phyloP scores from a whole-genome alignment of 1,140 invertebrate species.

The Zaprionus vittiger region DNA sequence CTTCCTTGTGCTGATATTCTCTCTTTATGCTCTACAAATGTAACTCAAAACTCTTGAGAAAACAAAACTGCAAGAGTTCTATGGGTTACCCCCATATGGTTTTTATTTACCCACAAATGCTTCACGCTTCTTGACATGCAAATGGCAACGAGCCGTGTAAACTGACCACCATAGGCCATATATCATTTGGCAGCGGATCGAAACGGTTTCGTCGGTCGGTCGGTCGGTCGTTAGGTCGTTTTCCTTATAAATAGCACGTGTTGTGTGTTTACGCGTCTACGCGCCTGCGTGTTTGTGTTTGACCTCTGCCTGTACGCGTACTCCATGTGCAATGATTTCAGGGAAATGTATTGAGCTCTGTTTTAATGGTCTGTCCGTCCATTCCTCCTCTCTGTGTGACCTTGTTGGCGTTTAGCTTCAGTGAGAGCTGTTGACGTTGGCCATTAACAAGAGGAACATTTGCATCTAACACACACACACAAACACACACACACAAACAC shows the following conservation, averaged over 20 bases:
- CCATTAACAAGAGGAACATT: conserved; percentile 50
- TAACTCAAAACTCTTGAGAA: neutral
- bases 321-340: conserved; percentile 71
- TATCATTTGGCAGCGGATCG: conserved; percentile 49
- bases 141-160: conserved; percentile 74
- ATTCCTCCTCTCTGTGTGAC: conserved; percentile 47
- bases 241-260: conserved; percentile 79
- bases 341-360: conserved; percentile 54
- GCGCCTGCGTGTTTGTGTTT: conserved; percentile 38
- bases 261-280: conserved; percentile 45
- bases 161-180: conserved; percentile 62
- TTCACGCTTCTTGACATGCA: conserved; percentile 72
- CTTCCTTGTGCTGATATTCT: no score
- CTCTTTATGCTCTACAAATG: neutral
- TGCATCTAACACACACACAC: neutral
- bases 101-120: conserved; percentile 70
- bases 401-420: conserved; percentile 52
- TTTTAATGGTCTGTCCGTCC: conserved; percentile 51
- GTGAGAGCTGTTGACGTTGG: conserved; percentile 63
- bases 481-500: neutral
- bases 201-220: neutral
- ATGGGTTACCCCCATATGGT: conserved; percentile 54
- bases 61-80: neutral
- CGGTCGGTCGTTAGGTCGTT: conserved; percentile 38
- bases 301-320: conserved; percentile 61